Evolutionary conservation across 2,113 vertebrate genomes (phyloP).

Genomic region (Geothlypis trichas): DNA sequence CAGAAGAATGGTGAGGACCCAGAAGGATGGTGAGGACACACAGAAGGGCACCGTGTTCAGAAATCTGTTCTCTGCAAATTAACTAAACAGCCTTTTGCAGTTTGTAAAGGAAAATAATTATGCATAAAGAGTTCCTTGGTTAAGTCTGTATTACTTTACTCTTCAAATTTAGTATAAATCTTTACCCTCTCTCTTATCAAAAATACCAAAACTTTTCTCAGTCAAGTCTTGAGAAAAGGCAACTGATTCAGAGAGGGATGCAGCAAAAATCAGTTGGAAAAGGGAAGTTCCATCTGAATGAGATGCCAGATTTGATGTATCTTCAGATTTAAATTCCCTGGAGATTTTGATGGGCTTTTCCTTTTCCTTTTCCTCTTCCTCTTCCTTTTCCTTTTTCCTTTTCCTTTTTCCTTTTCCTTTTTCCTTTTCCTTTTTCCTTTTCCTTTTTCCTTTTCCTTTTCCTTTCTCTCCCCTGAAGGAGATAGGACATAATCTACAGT

Average conservation of each 20-base stretch:
- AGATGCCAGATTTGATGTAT: not conserved
- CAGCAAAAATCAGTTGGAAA: not conserved
- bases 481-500: not conserved
- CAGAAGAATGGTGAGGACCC: not conserved
- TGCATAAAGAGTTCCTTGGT: not conserved
- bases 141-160: not conserved
- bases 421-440: no score
- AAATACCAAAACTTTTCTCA: not conserved
- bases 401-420: no score
- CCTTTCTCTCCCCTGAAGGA: no score
- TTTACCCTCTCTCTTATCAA: not conserved
- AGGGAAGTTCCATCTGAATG: not conserved
- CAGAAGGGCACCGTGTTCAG: not conserved
- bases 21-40: not conserved
- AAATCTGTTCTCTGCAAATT: not conserved
- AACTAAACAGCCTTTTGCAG: not conserved
- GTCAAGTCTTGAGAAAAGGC: not conserved
- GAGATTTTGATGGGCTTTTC: not conserved
- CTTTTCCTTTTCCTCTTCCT: not conserved
- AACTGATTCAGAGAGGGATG: not conserved
- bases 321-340: not conserved
- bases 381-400: not conserved
- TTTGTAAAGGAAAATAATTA: not conserved
- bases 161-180: not conserved
- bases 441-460: fast-evolving